Base-by-base conservation (phyloP, 2,113 vertebrate species). In the Oncorhynchus masou region DNA sequence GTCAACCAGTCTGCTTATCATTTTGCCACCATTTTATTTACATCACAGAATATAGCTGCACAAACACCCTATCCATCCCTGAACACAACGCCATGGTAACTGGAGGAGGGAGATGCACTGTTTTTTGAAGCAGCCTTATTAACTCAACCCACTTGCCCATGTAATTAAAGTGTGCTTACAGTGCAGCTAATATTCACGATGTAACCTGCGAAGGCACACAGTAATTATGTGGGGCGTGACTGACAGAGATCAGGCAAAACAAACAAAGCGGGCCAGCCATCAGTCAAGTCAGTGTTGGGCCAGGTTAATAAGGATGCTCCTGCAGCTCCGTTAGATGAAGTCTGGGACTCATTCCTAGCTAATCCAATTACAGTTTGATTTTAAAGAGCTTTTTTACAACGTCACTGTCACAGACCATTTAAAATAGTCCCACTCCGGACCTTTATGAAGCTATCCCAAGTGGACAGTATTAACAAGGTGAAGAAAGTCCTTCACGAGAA, bases 131-230 rank as follows among this genome's bases (percentile, higher is more conserved):
- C 73, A 27, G 74, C 84, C 80, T 75, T 79, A 77, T 86, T 85
- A 89, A 78, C 79, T 79, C 74, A 3, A 74, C 69, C 76, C 81
- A 57, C 27, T 68, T 74, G 73, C 76, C 68, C 29, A 1, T 83
- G 87, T 91, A 88, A 87, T 90, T 90, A 87, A 82, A 62, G 83
- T 81, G 78, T 81, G 87, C 88, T 81, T 76, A 84, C 83, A 75
- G 78, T 79, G 81, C 79, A 24, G 88, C 84, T 80, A 78, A 82
- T 82, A 77, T 78, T 79, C 76, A 4, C 80, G 5, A 0, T 75
- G 81, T 75, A 83, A 87, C 83, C 79, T 78, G 84, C 39, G 78
- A 81, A 79, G 85, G 71, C 81, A 48, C 73, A 34, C 75, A 34
- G 72, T 80, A 83, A 87, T 88, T 85, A 85, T 25, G 74, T 62